phyloP scores from a whole-genome alignment of 2,797 vertebrate genomes.

The Rhinoraja longicauda region DNA sequence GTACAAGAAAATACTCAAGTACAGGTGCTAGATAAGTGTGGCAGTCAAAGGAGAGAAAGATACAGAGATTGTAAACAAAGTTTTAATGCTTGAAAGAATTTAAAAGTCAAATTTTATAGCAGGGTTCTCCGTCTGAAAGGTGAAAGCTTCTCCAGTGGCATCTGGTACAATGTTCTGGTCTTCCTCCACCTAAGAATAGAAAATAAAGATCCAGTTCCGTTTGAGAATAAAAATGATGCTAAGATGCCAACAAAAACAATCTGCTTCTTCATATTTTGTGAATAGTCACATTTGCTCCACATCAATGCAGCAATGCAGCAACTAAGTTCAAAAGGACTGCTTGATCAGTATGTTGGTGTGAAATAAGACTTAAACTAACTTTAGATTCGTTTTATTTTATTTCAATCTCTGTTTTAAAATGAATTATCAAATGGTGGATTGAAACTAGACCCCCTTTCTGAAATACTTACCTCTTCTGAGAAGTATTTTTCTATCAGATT shows the following conservation, averaged over 20 bases:
- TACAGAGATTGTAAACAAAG: not conserved
- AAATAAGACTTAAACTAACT: too few relatives aligned
- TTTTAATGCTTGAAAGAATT: not conserved
- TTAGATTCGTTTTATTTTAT: not conserved
- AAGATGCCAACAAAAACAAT: too few relatives aligned
- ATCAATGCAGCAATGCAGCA: too few relatives aligned
- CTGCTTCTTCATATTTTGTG: too few relatives aligned
- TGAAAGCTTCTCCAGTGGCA: constrained; percentile 69
- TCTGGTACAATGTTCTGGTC: constrained; percentile 77
- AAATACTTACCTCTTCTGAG: constrained; percentile 73
- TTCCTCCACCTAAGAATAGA: constrained; percentile 69
- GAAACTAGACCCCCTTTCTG: not conserved
- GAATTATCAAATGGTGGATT: not conserved
- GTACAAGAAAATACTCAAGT: not conserved
- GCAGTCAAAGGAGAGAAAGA: not conserved
- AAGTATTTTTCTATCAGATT: constrained; percentile 93
- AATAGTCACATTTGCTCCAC: too few relatives aligned
- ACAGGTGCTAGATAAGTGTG: not conserved
- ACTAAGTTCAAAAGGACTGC: too few relatives aligned
- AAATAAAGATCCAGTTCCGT: not conserved
- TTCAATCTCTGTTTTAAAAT: not conserved
- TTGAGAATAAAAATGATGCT: not conserved
- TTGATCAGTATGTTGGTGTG: too few relatives aligned
- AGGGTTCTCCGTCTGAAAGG: constrained; percentile 74
- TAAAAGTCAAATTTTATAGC: constrained; percentile 80